Conservation (phyloP, 2,888 invertebrate species). For the Ceratothoa steindachneri region DNA sequence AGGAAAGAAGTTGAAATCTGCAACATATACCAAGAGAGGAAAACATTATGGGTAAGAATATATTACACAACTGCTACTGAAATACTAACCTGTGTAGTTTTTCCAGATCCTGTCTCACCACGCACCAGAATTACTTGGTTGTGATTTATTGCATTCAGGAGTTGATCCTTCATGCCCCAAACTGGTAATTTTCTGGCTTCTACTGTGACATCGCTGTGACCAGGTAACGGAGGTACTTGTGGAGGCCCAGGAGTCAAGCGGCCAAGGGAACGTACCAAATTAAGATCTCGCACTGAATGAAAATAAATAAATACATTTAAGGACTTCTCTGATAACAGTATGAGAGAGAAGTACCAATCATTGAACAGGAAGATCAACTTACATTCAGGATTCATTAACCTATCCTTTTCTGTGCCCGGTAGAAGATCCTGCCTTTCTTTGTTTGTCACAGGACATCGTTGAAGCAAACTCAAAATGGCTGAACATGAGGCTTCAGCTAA, state of each 20-base stretch:
- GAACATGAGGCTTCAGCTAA: slow-evolving; percentile 63
- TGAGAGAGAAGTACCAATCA: neutral
- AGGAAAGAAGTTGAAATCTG: too few species aligned
- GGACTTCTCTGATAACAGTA: neutral
- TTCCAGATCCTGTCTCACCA: slow-evolving; percentile 84
- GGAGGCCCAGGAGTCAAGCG: slow-evolving; percentile 66
- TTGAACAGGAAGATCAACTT: slow-evolving; percentile 49
- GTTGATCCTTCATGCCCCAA: slow-evolving; percentile 62
- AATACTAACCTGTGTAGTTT: slow-evolving; percentile 77
- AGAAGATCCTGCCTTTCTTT: slow-evolving; percentile 68
- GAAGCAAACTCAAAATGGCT: slow-evolving; percentile 62
- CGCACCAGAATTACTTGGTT: slow-evolving; percentile 61
- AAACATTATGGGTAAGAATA: too few species aligned
- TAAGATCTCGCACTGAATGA: slow-evolving; percentile 54
- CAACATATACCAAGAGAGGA: too few species aligned
- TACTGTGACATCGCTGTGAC: slow-evolving; percentile 57
- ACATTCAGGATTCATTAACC: slow-evolving; percentile 60
- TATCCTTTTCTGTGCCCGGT: slow-evolving; percentile 64
- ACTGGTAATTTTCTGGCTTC: slow-evolving; percentile 61
- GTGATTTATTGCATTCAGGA: slow-evolving; percentile 63
- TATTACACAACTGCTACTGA: too few species aligned
- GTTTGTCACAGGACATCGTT: slow-evolving; percentile 65
- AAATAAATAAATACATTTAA: neutral
- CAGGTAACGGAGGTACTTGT: slow-evolving; percentile 61
- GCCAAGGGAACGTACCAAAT: slow-evolving; percentile 59